A percentile compares a stretch with the other conserved stretches of the same genome.
These are phyloP conservation scores for Atta colombica DNA, from an alignment of 1,140 invertebrate genomes.

Conservation along the genomic window DNA sequence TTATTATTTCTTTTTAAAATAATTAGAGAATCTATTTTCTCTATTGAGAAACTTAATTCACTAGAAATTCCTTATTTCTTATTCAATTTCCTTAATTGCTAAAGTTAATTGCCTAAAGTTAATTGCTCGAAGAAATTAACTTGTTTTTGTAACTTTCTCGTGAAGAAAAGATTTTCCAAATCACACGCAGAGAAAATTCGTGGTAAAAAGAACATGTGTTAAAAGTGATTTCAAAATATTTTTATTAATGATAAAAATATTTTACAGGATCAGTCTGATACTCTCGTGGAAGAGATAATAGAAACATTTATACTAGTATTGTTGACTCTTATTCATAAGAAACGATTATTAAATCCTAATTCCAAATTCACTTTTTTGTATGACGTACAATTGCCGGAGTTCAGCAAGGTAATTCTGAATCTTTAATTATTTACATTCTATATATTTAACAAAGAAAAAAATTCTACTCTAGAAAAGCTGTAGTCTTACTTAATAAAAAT, in stretches of 20 bases:
- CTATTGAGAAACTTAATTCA: background rate
- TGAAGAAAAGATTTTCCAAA: background rate
- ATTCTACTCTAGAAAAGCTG: background rate
- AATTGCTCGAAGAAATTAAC: background rate
- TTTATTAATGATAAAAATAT: background rate
- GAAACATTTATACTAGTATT: conserved; percentile 84
- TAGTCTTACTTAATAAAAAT: background rate
- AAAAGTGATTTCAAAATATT: background rate
- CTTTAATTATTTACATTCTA: background rate
- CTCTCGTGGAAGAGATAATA: conserved; percentile 83
- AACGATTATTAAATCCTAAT: conserved; percentile 74
- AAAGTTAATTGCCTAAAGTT: background rate
- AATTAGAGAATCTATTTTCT: background rate
- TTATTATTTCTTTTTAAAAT: background rate
- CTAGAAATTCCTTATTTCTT: background rate
- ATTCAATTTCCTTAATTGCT: background rate
- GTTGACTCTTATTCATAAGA: conserved; percentile 82
- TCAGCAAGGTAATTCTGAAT: conserved; percentile 77
- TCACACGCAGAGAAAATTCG: background rate
- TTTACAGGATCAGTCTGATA: conserved; percentile 79
- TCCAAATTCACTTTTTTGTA: conserved; percentile 71
- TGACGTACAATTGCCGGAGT: conserved; percentile 73
- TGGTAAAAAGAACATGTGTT: background rate
- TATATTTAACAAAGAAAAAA: conserved; percentile 15
- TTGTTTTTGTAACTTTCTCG: background rate